Base-by-base conservation (phyloP, 1,140 invertebrate genomes). In the Acyrthosiphon pisum region DNA sequence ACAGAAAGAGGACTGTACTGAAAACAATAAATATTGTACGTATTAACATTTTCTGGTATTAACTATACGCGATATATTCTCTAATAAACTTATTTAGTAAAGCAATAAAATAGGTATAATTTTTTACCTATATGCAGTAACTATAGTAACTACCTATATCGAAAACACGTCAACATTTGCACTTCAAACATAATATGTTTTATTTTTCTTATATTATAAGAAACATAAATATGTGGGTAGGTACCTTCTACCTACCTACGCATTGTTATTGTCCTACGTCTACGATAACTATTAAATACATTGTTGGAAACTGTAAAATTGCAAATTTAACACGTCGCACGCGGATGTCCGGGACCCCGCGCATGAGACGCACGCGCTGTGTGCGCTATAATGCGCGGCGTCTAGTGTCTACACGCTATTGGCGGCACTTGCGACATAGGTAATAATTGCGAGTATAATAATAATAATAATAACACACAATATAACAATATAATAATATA, bases 401-500 rank as follows among this genome's bases (percentile, higher is more conserved):
- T 37, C 76, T 35, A 81, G n/a, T 81, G 35, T 37, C 76, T 84
- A 84, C 23, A 44, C 22, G 22, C 37, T 44, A 41, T 41, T 41
- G 83, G 83, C 83, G 83, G 83, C 37, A 44, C 23, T 84, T 37
- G 76, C 14, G 60, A n/a, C 60, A 35, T n/a, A 20, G 30, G 60
- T 20, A 76, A 76, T 76, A n/a, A 76, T 76, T 83, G 76, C 35
- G 76, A 37, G 76, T 37, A 83, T 83, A 83, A 37, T 76, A 22
- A 83, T 81, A 81, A 56, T 76, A 35, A 76, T 81, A 23, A 84
- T 84, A 84, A 84, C 30, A 84, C 37, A 84, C 37, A 37, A 83
- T 83, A 83, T 83, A 37, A 37, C 35, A 83, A 37, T 37, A 83
- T 83, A 76, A 83, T 35, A 50, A 50, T 50, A 50, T 50, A 50